A percentile compares a stretch with the other conserved stretches of the same genome.
phyloP scores from a whole-genome alignment of 1,140 invertebrate species.

The Drosophila biarmipes region DNA sequence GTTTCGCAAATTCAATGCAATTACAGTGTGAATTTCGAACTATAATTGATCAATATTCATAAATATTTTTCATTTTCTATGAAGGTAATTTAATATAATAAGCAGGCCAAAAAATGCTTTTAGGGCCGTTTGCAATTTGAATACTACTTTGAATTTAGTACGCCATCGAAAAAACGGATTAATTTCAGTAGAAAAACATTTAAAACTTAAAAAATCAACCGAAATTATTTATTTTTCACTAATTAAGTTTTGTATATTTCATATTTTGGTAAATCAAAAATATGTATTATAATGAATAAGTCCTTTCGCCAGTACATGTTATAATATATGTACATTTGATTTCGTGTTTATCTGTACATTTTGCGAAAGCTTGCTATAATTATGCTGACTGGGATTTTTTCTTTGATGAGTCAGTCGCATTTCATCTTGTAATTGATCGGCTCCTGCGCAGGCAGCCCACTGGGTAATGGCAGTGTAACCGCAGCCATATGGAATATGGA shows the following conservation, averaged over 20 bases:
- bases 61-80: neutral
- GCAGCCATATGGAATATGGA: slow-evolving; percentile 47
- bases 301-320: neutral
- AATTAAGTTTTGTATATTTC: too few relatives aligned
- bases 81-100: neutral
- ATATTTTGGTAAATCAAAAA: too few relatives aligned
- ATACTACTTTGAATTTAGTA: too few relatives aligned
- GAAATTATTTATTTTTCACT: too few relatives aligned
- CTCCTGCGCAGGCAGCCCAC: slow-evolving; percentile 19
- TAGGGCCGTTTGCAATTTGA: too few relatives aligned
- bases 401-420: slow-evolving; percentile 26
- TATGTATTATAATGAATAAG: too few relatives aligned
- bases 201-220: too few relatives aligned
- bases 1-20: neutral
- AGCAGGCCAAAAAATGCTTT: too few relatives aligned
- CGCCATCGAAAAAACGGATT: too few relatives aligned
- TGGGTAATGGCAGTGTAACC: slow-evolving; percentile 28
- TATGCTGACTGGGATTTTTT: slow-evolving; percentile 1
- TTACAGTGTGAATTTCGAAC: neutral
- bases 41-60: neutral
- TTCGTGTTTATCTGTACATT: neutral
- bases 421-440: slow-evolving; percentile 59
- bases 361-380: neutral
- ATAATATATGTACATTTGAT: neutral
- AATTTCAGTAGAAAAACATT: too few relatives aligned